phyloP scores from a whole-genome alignment of 1,140 invertebrate genomes.

The Artemia franciscana region DNA sequence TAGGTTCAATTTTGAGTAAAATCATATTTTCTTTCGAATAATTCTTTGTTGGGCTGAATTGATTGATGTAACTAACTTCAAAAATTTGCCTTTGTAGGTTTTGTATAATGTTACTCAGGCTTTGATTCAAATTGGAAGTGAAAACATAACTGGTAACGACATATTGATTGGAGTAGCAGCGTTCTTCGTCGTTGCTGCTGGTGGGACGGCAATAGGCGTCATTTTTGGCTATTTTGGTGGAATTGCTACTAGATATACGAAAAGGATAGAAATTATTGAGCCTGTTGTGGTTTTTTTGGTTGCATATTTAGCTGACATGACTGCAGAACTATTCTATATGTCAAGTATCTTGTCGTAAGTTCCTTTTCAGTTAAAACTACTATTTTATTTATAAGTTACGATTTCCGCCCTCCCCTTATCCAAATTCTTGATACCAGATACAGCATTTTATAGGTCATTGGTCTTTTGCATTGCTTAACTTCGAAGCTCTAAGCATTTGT shows the following conservation, averaged over 20 bases:
- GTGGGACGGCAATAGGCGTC: conserved; percentile 77
- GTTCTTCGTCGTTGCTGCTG: conserved; percentile 81
- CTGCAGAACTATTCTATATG: conserved; percentile 92
- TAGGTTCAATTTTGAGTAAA: too few species aligned
- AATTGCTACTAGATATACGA: conserved; percentile 80
- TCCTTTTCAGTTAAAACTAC: background rate
- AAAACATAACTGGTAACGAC: conserved; percentile 45
- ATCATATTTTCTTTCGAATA: too few species aligned
- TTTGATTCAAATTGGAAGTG: conserved; percentile 58
- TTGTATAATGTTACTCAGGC: conserved; percentile 87
- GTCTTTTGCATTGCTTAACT: too few species aligned
- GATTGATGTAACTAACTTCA: too few species aligned
- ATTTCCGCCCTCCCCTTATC: too few species aligned
- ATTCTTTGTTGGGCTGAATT: too few species aligned
- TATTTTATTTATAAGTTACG: background rate
- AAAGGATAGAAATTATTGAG: conserved; percentile 88
- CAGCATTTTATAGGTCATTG: too few species aligned
- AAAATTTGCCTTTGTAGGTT: conserved; percentile 41
- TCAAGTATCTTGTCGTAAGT: conserved; percentile 91
- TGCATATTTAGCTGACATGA: conserved; percentile 88
- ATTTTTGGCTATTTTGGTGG: conserved; percentile 85
- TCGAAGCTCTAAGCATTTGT: too few species aligned
- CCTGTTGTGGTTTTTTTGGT: conserved; percentile 95
- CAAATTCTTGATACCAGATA: too few species aligned
- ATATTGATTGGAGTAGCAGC: conserved; percentile 60